Percentiles rank a stretch among this genome's conserved stretches.
Evolutionary conservation across 1,140 invertebrate species (phyloP).

Genomic region (Aporrectodea caliginosa): DNA sequence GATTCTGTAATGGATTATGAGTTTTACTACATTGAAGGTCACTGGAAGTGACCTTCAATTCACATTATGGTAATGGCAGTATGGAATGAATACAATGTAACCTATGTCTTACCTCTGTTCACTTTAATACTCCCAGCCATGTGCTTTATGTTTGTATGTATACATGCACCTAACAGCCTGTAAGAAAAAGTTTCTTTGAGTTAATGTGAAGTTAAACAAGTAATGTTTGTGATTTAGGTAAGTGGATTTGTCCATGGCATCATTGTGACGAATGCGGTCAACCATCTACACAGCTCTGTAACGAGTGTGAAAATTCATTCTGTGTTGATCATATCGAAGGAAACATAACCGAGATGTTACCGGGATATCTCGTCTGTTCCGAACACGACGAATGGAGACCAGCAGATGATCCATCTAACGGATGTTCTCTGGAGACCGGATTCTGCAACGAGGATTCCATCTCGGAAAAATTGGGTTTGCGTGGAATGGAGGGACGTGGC

Average conservation of each 20-base stretch:
- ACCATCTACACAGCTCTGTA: conserved; percentile 56
- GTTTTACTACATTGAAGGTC: too few species aligned
- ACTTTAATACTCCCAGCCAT: not conserved
- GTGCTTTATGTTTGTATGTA: not conserved
- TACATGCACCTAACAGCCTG: not conserved
- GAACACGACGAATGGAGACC: too few species aligned
- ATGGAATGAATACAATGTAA: not conserved
- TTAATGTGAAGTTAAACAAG: not conserved
- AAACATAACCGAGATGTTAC: not conserved
- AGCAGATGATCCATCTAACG: too few species aligned
- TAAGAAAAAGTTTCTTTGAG: not conserved
- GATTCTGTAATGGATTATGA: too few species aligned
- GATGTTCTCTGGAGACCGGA: too few species aligned
- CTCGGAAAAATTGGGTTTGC: too few species aligned
- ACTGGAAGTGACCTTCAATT: not conserved
- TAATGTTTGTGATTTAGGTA: conserved; percentile 46
- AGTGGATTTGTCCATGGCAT: conserved; percentile 63
- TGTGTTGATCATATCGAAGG: conserved; percentile 52
- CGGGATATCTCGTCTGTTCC: not conserved
- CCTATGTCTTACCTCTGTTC: not conserved
- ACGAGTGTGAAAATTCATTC: conserved; percentile 62
- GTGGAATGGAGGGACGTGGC: too few species aligned
- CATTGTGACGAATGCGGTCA: conserved; percentile 62
- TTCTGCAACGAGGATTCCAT: too few species aligned
- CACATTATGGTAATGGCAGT: not conserved